phyloP scores from a whole-genome alignment of 1,140 invertebrate species.

The Dendrolimus kikuchii region DNA sequence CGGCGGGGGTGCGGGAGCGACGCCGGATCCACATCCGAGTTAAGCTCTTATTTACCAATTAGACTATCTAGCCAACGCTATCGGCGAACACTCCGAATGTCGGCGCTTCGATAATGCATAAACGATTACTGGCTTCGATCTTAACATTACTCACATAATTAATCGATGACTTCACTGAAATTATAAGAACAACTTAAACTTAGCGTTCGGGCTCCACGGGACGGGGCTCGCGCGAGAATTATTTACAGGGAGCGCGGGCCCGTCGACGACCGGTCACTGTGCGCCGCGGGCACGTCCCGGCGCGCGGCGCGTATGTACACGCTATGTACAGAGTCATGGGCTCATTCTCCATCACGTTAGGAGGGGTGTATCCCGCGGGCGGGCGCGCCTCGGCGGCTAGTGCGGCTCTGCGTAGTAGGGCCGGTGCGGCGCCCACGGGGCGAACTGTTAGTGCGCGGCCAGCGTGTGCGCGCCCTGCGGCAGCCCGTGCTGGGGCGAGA shows the following conservation, averaged over 20 bases:
- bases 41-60: conserved; percentile 46
- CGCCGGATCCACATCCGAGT: conserved; percentile 30
- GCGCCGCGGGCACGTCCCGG: conserved; percentile 32
- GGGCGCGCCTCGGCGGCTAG: conserved; percentile 41
- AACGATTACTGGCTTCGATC: conserved; percentile 46
- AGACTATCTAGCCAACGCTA: conserved; percentile 41
- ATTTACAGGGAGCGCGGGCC: conserved; percentile 31
- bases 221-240: conserved; percentile 23
- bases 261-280: conserved; percentile 13
- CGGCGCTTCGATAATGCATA: conserved; percentile 28
- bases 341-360: not conserved
- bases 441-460: conserved; percentile 92
- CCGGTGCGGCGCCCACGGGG: conserved; percentile 72
- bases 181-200: conserved; percentile 40
- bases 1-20: conserved; percentile 17
- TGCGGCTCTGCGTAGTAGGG: conserved; percentile 68
- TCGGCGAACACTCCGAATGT: conserved; percentile 29
- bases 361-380: conserved; percentile 41
- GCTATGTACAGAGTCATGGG: conserved; percentile 14
- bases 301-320: conserved; percentile 37
- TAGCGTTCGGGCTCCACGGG: conserved; percentile 20
- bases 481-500: conserved; percentile 82
- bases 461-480: conserved; percentile 83
- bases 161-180: conserved; percentile 43
- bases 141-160: conserved; percentile 43